Evolutionary conservation across 2,113 vertebrate genomes (phyloP), one percentile per base, ranked within the genome.

Genomic region (Pomatorhinus ruficollis): DNA sequence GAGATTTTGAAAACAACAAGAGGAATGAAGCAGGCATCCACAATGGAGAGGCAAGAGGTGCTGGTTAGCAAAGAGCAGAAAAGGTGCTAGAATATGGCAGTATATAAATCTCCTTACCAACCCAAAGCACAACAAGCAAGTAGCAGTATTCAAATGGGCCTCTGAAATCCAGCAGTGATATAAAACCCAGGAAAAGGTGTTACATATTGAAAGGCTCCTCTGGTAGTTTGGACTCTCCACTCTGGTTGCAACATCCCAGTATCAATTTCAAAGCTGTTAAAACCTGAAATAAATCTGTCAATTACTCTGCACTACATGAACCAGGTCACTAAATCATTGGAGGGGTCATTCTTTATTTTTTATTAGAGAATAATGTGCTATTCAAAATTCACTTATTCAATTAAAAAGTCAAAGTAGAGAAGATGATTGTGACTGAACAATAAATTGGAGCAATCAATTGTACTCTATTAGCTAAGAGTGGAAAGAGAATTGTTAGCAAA

Each of bases 251-350:
- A 11, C 65, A 60, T 84, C n/a, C 44, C 35, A 30, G n/a, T 60
- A 84, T 84, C 93, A 89, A n/a, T 86, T 63, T 40, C 83, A 82
- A 78, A 83, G 64, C 80, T 87, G 24, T 83, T 92, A 78, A 95
- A 78, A 27, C 28, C n/a, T 68, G 57, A 53, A 42, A 33, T 91
- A 68, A 91, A 89, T 89, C 72, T 89, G 18, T 91, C 70, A 65
- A 21, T 89, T 79, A 40, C 21, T 65, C 60, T 81, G 69, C 27
- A 23, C 28, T 82, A 68, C 28, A 52, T 49, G 27, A 87, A 75
- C 19, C 15, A 37, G 22, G 56, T 93, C 69, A 68, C 47, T 64
- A 83, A 90, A 83, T 90, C 59, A 18, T 86, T 93, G 69, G 25
- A 69, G 24, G 8, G 27, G 40, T 84, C 78, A 66, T 33, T 84